phyloP scores from a whole-genome alignment of 2,797 vertebrate species.

The Bothrops alternatus region DNA sequence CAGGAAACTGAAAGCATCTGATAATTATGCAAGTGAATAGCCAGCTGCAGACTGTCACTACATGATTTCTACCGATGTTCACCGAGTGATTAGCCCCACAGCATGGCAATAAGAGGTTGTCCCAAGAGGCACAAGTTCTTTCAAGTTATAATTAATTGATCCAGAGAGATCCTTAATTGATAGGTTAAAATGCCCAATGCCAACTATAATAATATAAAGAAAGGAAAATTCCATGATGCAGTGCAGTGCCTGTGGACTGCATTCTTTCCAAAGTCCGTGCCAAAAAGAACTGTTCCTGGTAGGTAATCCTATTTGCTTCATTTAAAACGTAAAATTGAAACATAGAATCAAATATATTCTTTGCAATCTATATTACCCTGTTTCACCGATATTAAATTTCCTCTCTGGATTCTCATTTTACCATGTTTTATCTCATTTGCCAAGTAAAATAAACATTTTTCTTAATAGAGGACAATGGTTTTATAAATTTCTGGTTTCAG shows the following conservation, averaged over 20 bases:
- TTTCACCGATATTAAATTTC: background rate
- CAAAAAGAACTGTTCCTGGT: background rate
- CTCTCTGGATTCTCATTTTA: background rate
- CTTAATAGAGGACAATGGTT: background rate
- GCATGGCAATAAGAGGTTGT: background rate
- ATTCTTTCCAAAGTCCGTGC: background rate
- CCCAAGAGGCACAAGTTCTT: slow-evolving; percentile 12
- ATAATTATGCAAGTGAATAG: background rate
- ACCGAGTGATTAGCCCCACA: background rate
- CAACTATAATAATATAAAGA: background rate
- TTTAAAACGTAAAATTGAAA: background rate
- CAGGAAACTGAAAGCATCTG: background rate
- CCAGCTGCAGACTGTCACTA: slow-evolving; percentile 3
- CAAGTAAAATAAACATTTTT: slow-evolving; percentile 27
- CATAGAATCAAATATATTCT: background rate
- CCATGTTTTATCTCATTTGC: background rate
- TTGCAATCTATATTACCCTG: background rate
- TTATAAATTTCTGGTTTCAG: slow-evolving; percentile 64
- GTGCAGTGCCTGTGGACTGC: background rate
- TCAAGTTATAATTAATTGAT: slow-evolving; percentile 8
- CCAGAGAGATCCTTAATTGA: slow-evolving; percentile 18
- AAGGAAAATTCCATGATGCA: slow-evolving; percentile 17
- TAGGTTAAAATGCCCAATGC: background rate
- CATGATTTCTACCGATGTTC: slow-evolving; percentile 1
- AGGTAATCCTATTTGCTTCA: background rate